Conservation (phyloP, 2,113 vertebrate species). For the Saimiri boliviensis region DNA sequence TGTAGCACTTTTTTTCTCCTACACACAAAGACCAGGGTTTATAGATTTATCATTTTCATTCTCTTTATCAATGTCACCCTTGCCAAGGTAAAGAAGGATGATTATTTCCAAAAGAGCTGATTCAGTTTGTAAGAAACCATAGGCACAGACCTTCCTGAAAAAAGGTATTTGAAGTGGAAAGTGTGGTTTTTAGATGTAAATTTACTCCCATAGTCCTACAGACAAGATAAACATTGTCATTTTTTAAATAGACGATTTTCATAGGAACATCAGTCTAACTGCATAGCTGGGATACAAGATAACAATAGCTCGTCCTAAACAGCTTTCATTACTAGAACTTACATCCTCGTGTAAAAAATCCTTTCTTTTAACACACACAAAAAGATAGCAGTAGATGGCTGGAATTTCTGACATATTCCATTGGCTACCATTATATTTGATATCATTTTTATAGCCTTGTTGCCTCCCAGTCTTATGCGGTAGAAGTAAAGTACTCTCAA, state of each 20-base stretch:
- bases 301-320: neutral
- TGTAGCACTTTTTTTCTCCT: neutral
- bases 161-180: neutral
- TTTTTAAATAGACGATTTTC: neutral
- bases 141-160: neutral
- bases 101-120: slow-evolving; percentile 42
- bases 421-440: neutral
- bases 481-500: neutral
- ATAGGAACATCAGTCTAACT: neutral
- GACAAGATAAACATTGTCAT: neutral
- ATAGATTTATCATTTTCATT: slow-evolving; percentile 42
- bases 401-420: neutral
- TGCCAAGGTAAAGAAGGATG: neutral
- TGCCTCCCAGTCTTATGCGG: neutral
- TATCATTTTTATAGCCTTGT: neutral
- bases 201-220: neutral
- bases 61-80: slow-evolving; percentile 35
- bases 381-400: neutral
- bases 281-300: neutral
- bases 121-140: slow-evolving; percentile 23
- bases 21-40: slow-evolving; percentile 3
- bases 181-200: neutral
- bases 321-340: neutral
- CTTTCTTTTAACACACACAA: neutral
- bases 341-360: neutral